Conservation (phyloP, 1,140 invertebrate species). For the Drosophila nigromelanica region DNA sequence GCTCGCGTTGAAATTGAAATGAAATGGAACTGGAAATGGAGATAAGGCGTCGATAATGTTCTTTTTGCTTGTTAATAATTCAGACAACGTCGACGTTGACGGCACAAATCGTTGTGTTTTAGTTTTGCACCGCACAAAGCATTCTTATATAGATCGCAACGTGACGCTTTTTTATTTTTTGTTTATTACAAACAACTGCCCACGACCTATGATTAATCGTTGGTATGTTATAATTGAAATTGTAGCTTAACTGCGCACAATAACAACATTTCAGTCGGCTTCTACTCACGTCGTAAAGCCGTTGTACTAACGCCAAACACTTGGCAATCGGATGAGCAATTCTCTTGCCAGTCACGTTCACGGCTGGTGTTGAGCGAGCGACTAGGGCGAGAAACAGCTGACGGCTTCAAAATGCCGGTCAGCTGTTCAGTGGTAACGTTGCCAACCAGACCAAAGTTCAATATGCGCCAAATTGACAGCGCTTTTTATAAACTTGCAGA, state of each 20-base stretch:
- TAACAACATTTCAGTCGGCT: slow-evolving; percentile 40
- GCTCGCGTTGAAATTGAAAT: slow-evolving; percentile 25
- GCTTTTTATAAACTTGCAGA: no score
- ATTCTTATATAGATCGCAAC: slow-evolving; percentile 51
- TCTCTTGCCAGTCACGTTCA: slow-evolving; percentile 50
- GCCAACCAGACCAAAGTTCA: slow-evolving; percentile 17
- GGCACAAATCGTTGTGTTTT: slow-evolving; percentile 37
- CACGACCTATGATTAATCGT: slow-evolving; percentile 64
- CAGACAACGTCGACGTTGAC: not conserved
- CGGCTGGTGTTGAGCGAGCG: slow-evolving; percentile 14
- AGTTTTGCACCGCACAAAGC: slow-evolving; percentile 10
- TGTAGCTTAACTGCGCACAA: slow-evolving; percentile 41
- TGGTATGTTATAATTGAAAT: slow-evolving; percentile 56
- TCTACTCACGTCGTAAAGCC: slow-evolving; percentile 59
- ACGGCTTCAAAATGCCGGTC: slow-evolving; percentile 32
- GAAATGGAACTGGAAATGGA: slow-evolving; percentile 43
- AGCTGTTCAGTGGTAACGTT: slow-evolving; percentile 38
- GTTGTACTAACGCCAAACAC: slow-evolving; percentile 13
- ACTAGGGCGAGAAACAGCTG: slow-evolving; percentile 34
- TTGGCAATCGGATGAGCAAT: slow-evolving; percentile 9
- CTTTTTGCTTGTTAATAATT: slow-evolving; percentile 13
- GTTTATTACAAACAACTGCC: slow-evolving; percentile 23
- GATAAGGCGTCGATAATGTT: slow-evolving; percentile 56
- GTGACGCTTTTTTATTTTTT: slow-evolving; percentile 29
- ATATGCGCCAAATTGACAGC: not conserved